Percentiles rank a stretch among this genome's conserved stretches.
phyloP scores from a whole-genome alignment of 2,113 vertebrate genomes.

The Notechis scutatus region DNA sequence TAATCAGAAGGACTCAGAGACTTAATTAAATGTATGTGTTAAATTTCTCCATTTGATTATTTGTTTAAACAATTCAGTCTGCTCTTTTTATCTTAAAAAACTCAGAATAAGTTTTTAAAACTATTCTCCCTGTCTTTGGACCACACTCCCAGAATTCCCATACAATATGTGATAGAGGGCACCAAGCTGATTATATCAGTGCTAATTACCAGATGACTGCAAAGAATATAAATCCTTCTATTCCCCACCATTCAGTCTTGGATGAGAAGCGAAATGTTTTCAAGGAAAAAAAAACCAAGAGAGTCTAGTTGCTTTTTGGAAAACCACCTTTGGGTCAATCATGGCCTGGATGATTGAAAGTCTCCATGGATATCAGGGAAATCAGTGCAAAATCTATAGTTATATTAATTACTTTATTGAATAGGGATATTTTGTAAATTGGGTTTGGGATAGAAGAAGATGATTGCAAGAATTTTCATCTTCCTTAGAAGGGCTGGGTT shows the following conservation, averaged over 20 bases:
- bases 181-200: background rate
- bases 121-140: background rate
- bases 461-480: background rate
- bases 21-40: background rate
- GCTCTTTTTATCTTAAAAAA: background rate
- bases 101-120: background rate
- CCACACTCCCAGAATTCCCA: background rate
- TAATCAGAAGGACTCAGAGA: background rate
- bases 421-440: background rate
- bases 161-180: background rate
- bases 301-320: background rate
- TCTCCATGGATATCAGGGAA: background rate
- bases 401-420: background rate
- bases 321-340: background rate
- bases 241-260: background rate
- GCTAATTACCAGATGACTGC: background rate
- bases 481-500: background rate
- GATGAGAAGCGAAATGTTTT: background rate
- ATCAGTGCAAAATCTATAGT: background rate
- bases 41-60: background rate
- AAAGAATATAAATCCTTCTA: background rate
- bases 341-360: background rate
- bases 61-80: background rate
- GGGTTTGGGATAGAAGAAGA: background rate
- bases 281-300: background rate